phyloP scores from a whole-genome alignment of 2,113 vertebrate species.

The Eubucco bourcierii region DNA sequence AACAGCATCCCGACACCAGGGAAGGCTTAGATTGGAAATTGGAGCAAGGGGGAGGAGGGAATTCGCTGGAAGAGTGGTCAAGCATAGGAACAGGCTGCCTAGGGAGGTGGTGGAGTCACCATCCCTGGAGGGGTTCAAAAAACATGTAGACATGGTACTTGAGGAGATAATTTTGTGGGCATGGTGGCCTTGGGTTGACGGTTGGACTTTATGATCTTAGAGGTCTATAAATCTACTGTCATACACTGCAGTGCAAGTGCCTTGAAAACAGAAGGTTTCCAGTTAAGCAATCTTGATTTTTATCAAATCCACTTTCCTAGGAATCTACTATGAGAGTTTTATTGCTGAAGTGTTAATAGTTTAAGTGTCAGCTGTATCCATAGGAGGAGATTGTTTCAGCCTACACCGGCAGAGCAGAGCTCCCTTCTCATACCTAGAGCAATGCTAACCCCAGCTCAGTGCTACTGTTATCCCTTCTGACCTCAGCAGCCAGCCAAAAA shows the following conservation, averaged over 20 bases:
- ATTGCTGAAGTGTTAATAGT: neutral
- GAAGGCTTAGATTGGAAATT: too few species aligned
- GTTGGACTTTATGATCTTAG: too few species aligned
- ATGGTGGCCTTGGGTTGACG: too few species aligned
- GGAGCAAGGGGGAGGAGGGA: too few species aligned
- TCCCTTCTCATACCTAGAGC: neutral
- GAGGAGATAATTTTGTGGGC: too few species aligned
- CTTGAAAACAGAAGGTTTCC: neutral
- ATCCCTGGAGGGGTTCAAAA: too few species aligned
- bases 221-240: too few species aligned
- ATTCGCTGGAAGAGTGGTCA: too few species aligned
- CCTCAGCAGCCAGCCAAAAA: slow-evolving; percentile 51
- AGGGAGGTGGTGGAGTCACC: too few species aligned
- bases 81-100: too few species aligned
- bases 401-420: neutral
- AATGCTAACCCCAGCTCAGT: neutral
- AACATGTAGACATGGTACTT: too few species aligned
- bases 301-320: neutral
- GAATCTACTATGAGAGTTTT: neutral
- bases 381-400: neutral
- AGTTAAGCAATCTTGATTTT: neutral
- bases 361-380: neutral
- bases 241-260: neutral
- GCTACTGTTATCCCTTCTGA: slow-evolving; percentile 3
- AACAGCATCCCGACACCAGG: too few species aligned